These are phyloP conservation scores for Geopemphigus sp. DNA, from an alignment of 1,140 invertebrate genomes.

Conservation along the genomic window DNA sequence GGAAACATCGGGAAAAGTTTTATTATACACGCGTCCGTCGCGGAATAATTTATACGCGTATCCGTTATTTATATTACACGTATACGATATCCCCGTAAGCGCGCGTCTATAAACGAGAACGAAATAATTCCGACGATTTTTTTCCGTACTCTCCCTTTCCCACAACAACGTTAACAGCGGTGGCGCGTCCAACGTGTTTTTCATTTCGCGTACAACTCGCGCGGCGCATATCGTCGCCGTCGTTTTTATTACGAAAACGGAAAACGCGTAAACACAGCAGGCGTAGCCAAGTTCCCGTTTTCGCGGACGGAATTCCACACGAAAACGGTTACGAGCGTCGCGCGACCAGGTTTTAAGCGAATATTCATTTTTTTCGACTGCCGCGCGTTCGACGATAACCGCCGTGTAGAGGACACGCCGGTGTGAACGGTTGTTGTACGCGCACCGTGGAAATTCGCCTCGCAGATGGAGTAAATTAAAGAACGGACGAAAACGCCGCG, in stretches of 20 bases:
- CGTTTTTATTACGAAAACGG: too few relatives aligned
- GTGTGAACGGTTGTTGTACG: too few relatives aligned
- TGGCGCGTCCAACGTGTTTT: conserved; percentile 18
- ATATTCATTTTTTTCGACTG: too few relatives aligned
- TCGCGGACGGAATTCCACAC: background rate
- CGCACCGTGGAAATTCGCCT: conserved; percentile 16
- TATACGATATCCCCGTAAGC: too few relatives aligned
- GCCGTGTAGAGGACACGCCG: too few relatives aligned
- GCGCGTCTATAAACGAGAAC: too few relatives aligned
- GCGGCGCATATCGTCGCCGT: too few relatives aligned
- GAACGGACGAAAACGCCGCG: conserved; percentile 18
- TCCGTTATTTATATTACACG: conserved; percentile 14
- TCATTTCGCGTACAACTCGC: background rate
- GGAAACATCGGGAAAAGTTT: conserved; percentile 6
- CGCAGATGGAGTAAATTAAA: conserved; percentile 43
- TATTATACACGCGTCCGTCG: background rate
- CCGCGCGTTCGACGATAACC: too few relatives aligned
- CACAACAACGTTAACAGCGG: background rate
- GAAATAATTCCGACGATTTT: conserved; percentile 15
- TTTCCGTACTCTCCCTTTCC: conserved; percentile 9
- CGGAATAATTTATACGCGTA: background rate
- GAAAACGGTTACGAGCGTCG: background rate
- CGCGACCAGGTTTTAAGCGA: background rate
- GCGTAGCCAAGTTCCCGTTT: too few relatives aligned
- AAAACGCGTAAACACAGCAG: too few relatives aligned